Base-by-base conservation (phyloP, 1,140 invertebrate genomes). In the Zaprionus camerounensis region DNA sequence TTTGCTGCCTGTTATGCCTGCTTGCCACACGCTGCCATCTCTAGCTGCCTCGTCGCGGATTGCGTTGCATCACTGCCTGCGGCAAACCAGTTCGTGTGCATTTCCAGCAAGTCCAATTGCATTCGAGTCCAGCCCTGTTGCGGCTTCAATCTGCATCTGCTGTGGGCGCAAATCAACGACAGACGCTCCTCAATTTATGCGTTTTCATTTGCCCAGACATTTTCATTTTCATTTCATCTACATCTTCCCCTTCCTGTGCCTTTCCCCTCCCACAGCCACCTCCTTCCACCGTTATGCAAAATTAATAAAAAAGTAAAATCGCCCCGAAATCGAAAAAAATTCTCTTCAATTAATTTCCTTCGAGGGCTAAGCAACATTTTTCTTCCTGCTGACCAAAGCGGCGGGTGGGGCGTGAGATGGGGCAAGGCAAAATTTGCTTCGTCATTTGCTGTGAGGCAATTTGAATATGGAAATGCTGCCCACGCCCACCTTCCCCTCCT, bases 381-480 rank as follows among this genome's bases (percentile, higher is more conserved):
- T 66, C 55, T 57, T 65, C 5, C 5, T 15, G 5, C 9, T 20
- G 20, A 13, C 20, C 36, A 38, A 13, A 6, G 6, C 20, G 6
- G 20, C 13, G 31, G 22, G 22, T 7, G 20, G 11, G 11, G 1
- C 13, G 34, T 24, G 53, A 22, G 7, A 3, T 5, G 46, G 9
- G 24, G 51, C 12, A 17, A 12, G 15, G 15, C n/a, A 69, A 36
- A 66, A 76, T 31, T 49, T 80, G 77, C 81, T 61, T 51, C 79
- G 81, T 83, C 81, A 83, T 70, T 63, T 73, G 73, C 41, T 77
- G 77, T 77, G 73, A 41, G 53, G 76, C 57, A 84, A 81, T 81
- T 81, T 81, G 79, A 80, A 84, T 84, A 84, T 84, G 81, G 69
- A 84, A 81, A 84, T 83, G 34, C n/a, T 6, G 15, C 22, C 28